A percentile compares a stretch with the other conserved stretches of the same genome.
Evolutionary conservation across 2,888 invertebrate genomes (phyloP).

Genomic region (Agrotis ipsilon): DNA sequence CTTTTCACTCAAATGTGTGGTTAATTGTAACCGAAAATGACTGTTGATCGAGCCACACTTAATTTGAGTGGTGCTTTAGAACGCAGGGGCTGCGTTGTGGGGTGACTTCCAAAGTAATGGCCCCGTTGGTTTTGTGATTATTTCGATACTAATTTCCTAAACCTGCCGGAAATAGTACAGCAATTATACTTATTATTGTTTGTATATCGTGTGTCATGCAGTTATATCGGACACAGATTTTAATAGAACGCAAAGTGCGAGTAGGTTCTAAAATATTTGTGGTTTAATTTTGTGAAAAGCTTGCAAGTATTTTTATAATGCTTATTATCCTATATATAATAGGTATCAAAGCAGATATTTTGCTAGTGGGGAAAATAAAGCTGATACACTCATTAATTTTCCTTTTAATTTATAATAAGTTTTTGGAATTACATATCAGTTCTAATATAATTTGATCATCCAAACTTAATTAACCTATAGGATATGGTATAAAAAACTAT

Average conservation of each 20-base stretch:
- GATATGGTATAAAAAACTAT: slow-evolving; percentile 48
- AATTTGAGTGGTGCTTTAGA: slow-evolving; percentile 90
- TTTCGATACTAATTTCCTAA: slow-evolving; percentile 83
- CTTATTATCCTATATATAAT: too few species aligned
- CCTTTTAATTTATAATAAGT: slow-evolving; percentile 20
- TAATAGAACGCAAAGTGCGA: slow-evolving; percentile 10
- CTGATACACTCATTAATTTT: not conserved
- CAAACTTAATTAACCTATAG: slow-evolving; percentile 11
- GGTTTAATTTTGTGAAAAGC: not conserved
- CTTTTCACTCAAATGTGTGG: slow-evolving; percentile 91
- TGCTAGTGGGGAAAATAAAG: slow-evolving; percentile 10
- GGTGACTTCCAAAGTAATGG: slow-evolving; percentile 82
- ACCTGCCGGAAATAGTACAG: slow-evolving; percentile 77
- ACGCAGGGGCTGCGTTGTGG: slow-evolving; percentile 80
- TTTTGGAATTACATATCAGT: slow-evolving; percentile 9
- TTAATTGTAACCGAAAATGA: slow-evolving; percentile 92
- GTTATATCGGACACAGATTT: slow-evolving; percentile 39
- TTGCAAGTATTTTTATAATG: not conserved
- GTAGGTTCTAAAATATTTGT: not conserved
- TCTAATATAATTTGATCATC: not conserved
- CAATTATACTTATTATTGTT: slow-evolving; percentile 76
- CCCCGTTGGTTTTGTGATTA: slow-evolving; percentile 85
- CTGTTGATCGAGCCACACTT: slow-evolving; percentile 91
- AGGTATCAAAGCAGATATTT: too few species aligned
- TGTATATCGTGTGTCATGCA: slow-evolving; percentile 62